A percentile compares a stretch with the other conserved stretches of the same genome.
phyloP scores from a whole-genome alignment of 92 coral and sea anemone genomes.

The Blastomussa wellsi region DNA sequence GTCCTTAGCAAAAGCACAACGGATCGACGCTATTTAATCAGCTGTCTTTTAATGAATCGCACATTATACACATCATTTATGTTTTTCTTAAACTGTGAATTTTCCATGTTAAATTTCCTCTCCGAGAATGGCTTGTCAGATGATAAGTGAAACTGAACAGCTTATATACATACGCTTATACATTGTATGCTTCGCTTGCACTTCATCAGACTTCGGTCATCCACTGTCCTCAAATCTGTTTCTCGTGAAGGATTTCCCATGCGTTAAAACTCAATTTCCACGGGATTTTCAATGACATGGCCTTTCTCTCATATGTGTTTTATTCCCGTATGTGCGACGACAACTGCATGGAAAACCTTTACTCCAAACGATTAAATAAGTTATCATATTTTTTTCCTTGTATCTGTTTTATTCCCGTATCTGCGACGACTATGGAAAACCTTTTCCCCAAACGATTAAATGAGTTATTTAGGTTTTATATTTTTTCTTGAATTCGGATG shows the following conservation, averaged over 20 bases:
- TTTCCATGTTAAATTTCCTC: background rate
- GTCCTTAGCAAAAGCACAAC: conserved; percentile 20
- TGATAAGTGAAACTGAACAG: background rate
- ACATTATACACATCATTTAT: background rate
- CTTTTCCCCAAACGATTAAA: too few relatives aligned
- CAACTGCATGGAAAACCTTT: too few relatives aligned
- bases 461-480: too few relatives aligned
- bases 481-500: too few relatives aligned
- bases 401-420: too few relatives aligned
- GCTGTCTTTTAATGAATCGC: conserved; percentile 14
- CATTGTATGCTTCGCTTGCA: background rate
- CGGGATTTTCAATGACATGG: background rate
- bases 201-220: background rate
- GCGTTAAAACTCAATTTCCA: background rate
- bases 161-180: too few relatives aligned
- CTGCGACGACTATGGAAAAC: too few relatives aligned
- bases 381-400: too few relatives aligned
- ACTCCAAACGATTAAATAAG: too few relatives aligned
- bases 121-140: background rate
- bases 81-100: conserved; percentile 10
- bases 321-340: background rate
- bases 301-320: background rate
- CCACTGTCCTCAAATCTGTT: background rate
- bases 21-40: conserved; percentile 1
- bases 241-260: background rate